phyloP scores from a whole-genome alignment of 2,888 invertebrate genomes.

The Sericinus montela region DNA sequence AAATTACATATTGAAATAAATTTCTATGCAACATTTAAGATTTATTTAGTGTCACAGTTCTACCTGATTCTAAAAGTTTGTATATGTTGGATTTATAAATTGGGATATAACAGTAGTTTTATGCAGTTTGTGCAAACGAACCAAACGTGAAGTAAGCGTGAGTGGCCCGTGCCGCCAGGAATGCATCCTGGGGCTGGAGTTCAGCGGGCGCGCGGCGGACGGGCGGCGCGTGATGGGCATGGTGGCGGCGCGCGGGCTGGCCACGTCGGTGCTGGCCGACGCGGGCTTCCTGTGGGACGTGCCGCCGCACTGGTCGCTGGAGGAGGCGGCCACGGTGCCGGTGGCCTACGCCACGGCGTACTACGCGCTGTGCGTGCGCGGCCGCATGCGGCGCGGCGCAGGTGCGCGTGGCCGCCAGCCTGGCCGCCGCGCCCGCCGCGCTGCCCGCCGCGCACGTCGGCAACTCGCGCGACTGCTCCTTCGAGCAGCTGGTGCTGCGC shows the following conservation, averaged over 20 bases:
- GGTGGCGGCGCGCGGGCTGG: constrained; percentile 93
- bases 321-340: constrained; percentile 96
- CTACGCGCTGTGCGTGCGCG: constrained; percentile 94
- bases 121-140: too few species aligned
- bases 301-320: constrained; percentile 91
- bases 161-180: too few species aligned
- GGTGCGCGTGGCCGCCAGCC: constrained; percentile 96
- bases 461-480: constrained; percentile 85
- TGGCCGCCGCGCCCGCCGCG: constrained; percentile 44
- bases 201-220: constrained; percentile 80
- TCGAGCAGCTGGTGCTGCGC: constrained; percentile 90
- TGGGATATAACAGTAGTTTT: too few species aligned
- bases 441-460: constrained; percentile 82
- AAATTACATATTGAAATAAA: too few species aligned
- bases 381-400: constrained; percentile 90
- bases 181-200: too few species aligned
- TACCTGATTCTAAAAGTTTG: too few species aligned
- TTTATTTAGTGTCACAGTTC: too few species aligned
- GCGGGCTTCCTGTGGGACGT: constrained; percentile 92
- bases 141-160: too few species aligned
- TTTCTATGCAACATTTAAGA: too few species aligned
- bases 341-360: constrained; percentile 95
- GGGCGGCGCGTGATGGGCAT: constrained; percentile 95
- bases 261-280: constrained; percentile 92
- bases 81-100: too few species aligned